Conservation (phyloP, 2,888 invertebrate genomes). For the Rhodophaea formosa region DNA sequence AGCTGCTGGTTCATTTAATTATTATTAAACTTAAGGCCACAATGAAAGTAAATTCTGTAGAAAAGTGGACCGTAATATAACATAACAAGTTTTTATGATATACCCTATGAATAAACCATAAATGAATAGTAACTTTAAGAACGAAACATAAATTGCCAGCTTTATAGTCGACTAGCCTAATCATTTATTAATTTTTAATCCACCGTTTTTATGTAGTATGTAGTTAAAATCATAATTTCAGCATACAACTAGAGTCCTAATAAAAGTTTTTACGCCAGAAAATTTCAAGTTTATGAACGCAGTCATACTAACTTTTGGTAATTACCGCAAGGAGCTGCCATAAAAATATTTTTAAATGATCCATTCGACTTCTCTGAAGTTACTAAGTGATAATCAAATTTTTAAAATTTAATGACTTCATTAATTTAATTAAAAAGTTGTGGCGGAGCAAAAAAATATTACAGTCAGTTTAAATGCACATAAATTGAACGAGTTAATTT, state of each 20-base stretch:
- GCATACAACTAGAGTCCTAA: slow-evolving; percentile 8
- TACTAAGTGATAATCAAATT: slow-evolving; percentile 17
- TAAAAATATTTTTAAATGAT: slow-evolving; percentile 17
- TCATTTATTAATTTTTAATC: background rate
- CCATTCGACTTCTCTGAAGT: slow-evolving; percentile 14
- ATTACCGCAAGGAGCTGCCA: slow-evolving; percentile 14
- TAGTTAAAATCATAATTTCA: slow-evolving; percentile 14
- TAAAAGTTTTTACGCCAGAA: slow-evolving; percentile 9
- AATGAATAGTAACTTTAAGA: too few relatives aligned
- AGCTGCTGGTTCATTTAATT: too few relatives aligned
- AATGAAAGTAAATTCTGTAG: too few relatives aligned
- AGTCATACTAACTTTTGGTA: slow-evolving; percentile 12
- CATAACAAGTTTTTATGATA: too few relatives aligned
- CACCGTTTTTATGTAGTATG: too few relatives aligned
- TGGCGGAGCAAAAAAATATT: background rate
- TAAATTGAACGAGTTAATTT: too few relatives aligned
- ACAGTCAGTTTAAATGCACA: too few relatives aligned
- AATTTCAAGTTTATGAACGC: slow-evolving; percentile 18
- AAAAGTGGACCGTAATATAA: too few relatives aligned
- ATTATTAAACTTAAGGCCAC: too few relatives aligned
- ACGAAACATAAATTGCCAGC: too few relatives aligned
- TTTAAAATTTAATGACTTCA: slow-evolving; percentile 4
- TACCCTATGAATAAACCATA: too few relatives aligned
- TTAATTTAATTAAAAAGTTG: slow-evolving; percentile 9
- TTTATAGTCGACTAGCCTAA: background rate